These are phyloP conservation scores for Mohoua ochrocephala DNA, from an alignment of 2,113 vertebrate genomes.

Conservation along the genomic window DNA sequence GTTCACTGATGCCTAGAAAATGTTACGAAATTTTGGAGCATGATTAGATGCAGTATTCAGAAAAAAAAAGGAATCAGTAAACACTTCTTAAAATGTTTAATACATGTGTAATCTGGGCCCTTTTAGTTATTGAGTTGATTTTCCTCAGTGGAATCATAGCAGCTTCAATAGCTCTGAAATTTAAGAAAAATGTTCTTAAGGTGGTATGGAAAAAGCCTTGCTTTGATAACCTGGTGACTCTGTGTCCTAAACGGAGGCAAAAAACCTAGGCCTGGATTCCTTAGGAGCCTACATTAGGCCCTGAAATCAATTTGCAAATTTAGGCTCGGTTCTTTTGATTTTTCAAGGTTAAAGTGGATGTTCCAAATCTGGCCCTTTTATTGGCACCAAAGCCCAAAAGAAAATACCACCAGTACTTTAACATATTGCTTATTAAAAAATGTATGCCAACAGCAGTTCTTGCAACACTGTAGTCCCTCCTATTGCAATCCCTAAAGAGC, in stretches of 20 bases:
- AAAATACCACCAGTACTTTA: background rate
- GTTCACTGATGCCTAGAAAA: background rate
- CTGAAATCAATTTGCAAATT: background rate
- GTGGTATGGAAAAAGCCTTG: background rate
- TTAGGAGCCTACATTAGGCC: background rate
- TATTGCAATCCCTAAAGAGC: background rate
- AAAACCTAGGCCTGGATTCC: background rate
- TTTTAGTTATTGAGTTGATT: background rate
- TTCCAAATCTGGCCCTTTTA: background rate
- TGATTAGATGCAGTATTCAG: background rate
- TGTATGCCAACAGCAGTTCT: background rate
- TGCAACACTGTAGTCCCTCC: background rate
- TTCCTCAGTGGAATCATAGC: background rate
- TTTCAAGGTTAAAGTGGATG: background rate
- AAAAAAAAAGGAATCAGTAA: background rate
- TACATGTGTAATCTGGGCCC: background rate
- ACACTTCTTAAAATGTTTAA: background rate
- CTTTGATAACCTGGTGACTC: background rate
- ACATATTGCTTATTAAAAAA: background rate
- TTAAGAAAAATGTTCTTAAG: background rate
- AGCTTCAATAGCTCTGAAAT: background rate
- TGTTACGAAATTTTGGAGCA: background rate
- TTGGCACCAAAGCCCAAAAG: background rate
- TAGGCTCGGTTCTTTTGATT: background rate
- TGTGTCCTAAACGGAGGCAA: background rate